Base-by-base conservation (phyloP, 2,888 invertebrate species). In the Mechanitis mazaeus region DNA sequence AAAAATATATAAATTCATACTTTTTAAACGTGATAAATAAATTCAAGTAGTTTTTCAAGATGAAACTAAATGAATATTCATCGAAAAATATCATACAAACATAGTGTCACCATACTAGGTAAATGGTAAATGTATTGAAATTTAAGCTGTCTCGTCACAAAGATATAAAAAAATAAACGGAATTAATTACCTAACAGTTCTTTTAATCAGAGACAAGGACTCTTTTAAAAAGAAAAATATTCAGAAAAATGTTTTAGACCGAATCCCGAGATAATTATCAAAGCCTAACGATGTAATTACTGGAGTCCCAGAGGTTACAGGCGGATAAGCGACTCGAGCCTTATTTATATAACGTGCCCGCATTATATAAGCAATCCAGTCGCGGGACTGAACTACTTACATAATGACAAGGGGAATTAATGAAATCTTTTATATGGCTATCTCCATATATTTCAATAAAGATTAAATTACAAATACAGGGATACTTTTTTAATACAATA, bases 241-340 rank as follows among this genome's bases (percentile, higher is more conserved):
- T 11, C 11, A 11, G 28, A 11, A 35, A 35, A 55, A 55, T 12
- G 33, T 55, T 38, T 35, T 7, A n/a, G 9, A 28, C 9, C 9
- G 45, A 63, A 58, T 59, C 57, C 55, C 59, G 45, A 57, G 45
- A 64, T 59, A 63, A 64, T 64, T 58, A 55, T 45, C 56, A 54
- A 56, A 33, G 59, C 57, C 59, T 60, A 55, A 57, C 45, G n/a
- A 50, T 57, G 59, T 59, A 63, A 64, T 64, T 55, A 64, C 59
- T 45, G 45, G 54, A 54, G 53, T 20, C 62, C 58, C 7, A 61
- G 69, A 69, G 74, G 72, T 72, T 72, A 72, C 67, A 69, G 67
- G 64, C 20, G 77, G 80, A 82, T 83, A 83, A 83, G 77, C 77
- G 71, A 64, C 69, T 69, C 60, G 59, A 70, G 68, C 67, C 67